Conservation (phyloP, 2,797 vertebrate genomes). For the Macroramphosus scolopax region DNA sequence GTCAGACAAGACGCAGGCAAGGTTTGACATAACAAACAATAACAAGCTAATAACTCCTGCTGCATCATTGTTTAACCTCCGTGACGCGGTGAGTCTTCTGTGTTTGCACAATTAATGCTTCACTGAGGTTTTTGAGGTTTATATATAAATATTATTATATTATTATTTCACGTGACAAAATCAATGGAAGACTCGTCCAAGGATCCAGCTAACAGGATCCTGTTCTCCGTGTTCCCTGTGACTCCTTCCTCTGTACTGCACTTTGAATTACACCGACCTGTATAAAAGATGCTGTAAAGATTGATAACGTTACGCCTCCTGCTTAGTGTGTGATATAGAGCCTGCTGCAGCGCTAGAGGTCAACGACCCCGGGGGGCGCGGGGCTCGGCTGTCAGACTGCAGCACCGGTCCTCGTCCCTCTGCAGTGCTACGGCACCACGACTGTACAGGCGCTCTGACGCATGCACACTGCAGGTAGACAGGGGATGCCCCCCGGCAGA, state of each 20-base stretch:
- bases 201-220: conserved; percentile 5
- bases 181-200: not conserved
- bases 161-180: too few relatives aligned
- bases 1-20: not conserved
- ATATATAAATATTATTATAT: too few relatives aligned
- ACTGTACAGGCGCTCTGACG: conserved; percentile 45
- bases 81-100: too few relatives aligned
- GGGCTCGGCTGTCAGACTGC: conserved; percentile 52
- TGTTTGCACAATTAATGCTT: too few relatives aligned
- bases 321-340: conserved; percentile 24
- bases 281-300: not conserved
- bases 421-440: conserved; percentile 61
- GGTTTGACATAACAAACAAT: not conserved
- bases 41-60: too few relatives aligned
- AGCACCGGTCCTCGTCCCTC: conserved; percentile 55
- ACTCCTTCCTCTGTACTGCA: not conserved
- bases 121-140: too few relatives aligned
- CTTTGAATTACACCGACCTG: not conserved
- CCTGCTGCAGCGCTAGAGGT: conserved; percentile 65
- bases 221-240: not conserved
- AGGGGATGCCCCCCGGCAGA: conserved; percentile 30
- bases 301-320: conserved; percentile 8
- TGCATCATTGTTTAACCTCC: too few relatives aligned
- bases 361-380: conserved; percentile 40
- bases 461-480: conserved; percentile 66